Evolutionary conservation across 1,140 invertebrate species (phyloP).

Genomic region (Melanaphis sacchari): DNA sequence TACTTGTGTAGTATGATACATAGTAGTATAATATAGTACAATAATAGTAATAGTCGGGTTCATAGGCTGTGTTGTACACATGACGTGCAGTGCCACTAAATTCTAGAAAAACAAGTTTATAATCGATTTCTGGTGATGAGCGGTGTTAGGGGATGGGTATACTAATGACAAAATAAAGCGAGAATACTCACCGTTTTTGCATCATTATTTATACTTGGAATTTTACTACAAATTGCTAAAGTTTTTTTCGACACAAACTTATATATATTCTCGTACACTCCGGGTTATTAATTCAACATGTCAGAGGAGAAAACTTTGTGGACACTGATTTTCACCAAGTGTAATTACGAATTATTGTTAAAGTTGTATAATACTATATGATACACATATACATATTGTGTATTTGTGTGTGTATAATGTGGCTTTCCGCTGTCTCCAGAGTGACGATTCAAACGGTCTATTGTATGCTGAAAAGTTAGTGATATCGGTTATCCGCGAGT

Average conservation of each 20-base stretch:
- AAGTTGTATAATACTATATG: slow-evolving; percentile 8
- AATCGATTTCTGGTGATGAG: slow-evolving; percentile 44
- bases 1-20: neutral
- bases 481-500: neutral
- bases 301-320: slow-evolving; percentile 39
- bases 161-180: slow-evolving; percentile 57
- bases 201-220: slow-evolving; percentile 47
- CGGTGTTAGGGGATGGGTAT: neutral
- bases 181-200: slow-evolving; percentile 23
- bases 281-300: slow-evolving; percentile 51
- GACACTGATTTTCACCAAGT: slow-evolving; percentile 48
- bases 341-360: slow-evolving; percentile 55
- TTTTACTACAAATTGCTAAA: slow-evolving; percentile 57
- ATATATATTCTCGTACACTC: slow-evolving; percentile 25
- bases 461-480: neutral
- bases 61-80: neutral
- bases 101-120: slow-evolving; percentile 21
- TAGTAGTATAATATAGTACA: neutral
- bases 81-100: neutral
- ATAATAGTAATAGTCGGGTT: neutral
- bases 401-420: neutral
- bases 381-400: neutral
- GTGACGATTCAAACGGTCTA: neutral
- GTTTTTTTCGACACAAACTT: slow-evolving; percentile 56
- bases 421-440: neutral